Percentiles rank a stretch among this genome's conserved stretches.
phyloP scores from a whole-genome alignment of 2,888 invertebrate species.

The Sylvicola fuscatus region DNA sequence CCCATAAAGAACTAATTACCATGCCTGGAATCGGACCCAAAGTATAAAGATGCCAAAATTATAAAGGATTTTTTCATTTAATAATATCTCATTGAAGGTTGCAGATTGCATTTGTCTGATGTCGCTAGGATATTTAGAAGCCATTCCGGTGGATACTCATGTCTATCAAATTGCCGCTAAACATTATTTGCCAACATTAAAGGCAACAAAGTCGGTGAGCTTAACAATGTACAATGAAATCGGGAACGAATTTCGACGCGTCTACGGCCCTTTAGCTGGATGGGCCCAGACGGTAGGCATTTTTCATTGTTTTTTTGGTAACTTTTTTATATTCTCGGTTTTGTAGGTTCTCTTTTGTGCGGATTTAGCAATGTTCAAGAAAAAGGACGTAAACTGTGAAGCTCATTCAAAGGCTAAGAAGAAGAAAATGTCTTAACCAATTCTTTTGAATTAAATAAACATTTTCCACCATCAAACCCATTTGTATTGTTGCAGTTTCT shows the following conservation, averaged over 20 bases:
- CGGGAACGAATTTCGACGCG: conserved; percentile 50
- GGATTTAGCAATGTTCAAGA: conserved; percentile 53
- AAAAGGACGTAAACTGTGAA: conserved; percentile 7
- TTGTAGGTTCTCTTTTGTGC: conserved; percentile 59
- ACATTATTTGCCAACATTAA: conserved; percentile 58
- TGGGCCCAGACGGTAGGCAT: conserved; percentile 76
- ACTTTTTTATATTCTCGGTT: conserved; percentile 2
- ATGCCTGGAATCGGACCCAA: conserved; percentile 87
- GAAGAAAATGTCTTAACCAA: no score
- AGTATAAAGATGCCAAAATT: conserved; percentile 27
- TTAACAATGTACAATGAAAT: conserved; percentile 72
- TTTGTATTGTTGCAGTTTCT: no score
- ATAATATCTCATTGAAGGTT: conserved; percentile 34
- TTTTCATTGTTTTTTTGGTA: conserved; percentile 2
- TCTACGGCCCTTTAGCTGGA: conserved; percentile 76
- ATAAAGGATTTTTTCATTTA: conserved; percentile 4
- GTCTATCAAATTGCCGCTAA: conserved; percentile 76
- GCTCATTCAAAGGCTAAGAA: no score
- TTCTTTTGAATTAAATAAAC: no score
- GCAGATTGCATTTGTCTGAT: conserved; percentile 96
- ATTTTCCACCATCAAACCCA: no score
- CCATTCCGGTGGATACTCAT: conserved; percentile 92
- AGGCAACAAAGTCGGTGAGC: conserved; percentile 54
- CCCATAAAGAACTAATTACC: conserved; percentile 49
- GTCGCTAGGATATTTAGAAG: conserved; percentile 73